Evolutionary conservation across 2,888 invertebrate species (phyloP).

Genomic region (Craniophora ligustri): DNA sequence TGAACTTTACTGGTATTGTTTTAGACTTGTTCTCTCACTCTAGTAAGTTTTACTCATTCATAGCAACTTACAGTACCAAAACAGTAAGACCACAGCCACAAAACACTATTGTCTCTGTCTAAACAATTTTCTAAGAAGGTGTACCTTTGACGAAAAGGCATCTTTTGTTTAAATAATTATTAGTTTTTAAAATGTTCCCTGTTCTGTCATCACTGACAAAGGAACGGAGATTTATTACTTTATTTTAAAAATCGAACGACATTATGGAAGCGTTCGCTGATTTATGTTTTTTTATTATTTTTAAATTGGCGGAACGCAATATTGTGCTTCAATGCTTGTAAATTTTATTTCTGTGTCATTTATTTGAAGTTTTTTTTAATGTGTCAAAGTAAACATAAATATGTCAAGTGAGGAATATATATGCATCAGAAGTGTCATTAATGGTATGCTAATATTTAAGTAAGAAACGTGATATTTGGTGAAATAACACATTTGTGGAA

Average conservation of each 20-base stretch:
- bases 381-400: conserved; percentile 38
- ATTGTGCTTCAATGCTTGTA: conserved; percentile 19
- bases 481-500: no score
- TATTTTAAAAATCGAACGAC: conserved; percentile 54
- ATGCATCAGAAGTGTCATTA: conserved; percentile 8
- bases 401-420: conserved; percentile 22
- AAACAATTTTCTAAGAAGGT: conserved; percentile 69
- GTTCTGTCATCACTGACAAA: conserved; percentile 53
- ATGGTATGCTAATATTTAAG: conserved; percentile 12
- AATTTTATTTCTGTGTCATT: conserved; percentile 11
- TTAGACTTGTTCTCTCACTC: conserved; percentile 31
- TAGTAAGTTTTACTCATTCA: conserved; percentile 54
- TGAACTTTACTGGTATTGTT: neutral
- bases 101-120: conserved; percentile 61
- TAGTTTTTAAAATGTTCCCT: conserved; percentile 62
- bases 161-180: conserved; percentile 67
- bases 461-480: conserved; percentile 21
- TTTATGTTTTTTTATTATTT: conserved; percentile 49
- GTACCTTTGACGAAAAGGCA: conserved; percentile 47
- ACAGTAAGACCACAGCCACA: conserved; percentile 76
- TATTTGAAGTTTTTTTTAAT: conserved; percentile 10
- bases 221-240: conserved; percentile 56
- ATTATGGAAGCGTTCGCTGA: conserved; percentile 49
- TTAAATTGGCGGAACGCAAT: conserved; percentile 34
- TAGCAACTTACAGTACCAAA: conserved; percentile 65